Percentiles rank a stretch among this genome's conserved stretches.
Evolutionary conservation across 37 sponge, comb jelly and placozoan genomes (phyloP).

Genomic region (Haliclona indistincta): DNA sequence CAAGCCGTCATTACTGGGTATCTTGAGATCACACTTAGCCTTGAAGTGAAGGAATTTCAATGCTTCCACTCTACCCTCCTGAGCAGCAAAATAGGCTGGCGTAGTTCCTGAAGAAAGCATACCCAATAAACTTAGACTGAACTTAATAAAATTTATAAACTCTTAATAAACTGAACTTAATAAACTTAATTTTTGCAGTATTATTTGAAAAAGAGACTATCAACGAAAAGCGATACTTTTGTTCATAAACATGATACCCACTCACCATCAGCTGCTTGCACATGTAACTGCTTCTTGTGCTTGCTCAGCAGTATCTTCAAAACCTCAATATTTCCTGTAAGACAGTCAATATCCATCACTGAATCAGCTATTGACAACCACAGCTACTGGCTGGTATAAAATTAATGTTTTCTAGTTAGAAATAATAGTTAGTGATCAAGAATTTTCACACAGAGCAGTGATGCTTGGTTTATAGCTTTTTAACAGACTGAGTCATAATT

Average conservation of each 20-base stretch:
- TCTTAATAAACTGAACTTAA: neutral
- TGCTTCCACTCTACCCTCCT: conserved; percentile 73
- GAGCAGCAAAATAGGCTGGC: conserved; percentile 78
- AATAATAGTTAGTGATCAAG: neutral
- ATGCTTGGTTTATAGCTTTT: too few species aligned
- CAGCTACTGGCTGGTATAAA: neutral
- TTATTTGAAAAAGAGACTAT: too few species aligned
- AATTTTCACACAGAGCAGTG: neutral
- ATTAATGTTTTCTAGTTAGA: neutral
- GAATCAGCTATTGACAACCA: neutral
- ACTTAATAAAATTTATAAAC: neutral
- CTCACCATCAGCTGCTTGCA: conserved; percentile 65
- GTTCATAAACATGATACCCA: neutral
- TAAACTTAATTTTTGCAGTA: neutral
- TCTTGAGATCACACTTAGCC: conserved; percentile 51
- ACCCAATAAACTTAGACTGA: neutral
- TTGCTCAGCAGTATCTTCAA: conserved; percentile 50
- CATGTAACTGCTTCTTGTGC: conserved; percentile 44
- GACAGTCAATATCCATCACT: neutral
- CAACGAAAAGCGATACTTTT: neutral
- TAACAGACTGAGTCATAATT: neutral
- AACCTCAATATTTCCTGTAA: conserved; percentile 71
- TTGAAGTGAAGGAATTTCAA: conserved; percentile 53
- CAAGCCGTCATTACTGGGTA: conserved; percentile 54
- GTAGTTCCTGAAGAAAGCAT: conserved; percentile 42